Percentiles rank a stretch among this genome's conserved stretches.
These are phyloP conservation scores for Poeciliopsis turneri DNA, from an alignment of 2,797 vertebrate genomes.

Conservation along the genomic window DNA sequence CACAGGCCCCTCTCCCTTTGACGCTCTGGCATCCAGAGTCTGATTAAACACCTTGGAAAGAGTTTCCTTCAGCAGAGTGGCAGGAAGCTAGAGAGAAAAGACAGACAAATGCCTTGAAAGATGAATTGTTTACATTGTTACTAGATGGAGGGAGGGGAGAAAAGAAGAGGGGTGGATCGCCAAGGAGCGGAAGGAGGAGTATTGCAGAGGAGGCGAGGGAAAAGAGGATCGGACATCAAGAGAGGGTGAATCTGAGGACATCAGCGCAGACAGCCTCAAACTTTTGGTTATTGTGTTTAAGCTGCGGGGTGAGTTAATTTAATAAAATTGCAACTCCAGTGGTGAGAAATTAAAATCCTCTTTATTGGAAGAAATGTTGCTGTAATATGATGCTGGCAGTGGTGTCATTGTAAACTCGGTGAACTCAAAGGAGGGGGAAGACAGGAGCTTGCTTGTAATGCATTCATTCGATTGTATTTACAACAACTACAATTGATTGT, in stretches of 20 bases:
- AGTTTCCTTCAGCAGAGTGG: constrained; percentile 31
- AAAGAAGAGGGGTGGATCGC: constrained; percentile 48
- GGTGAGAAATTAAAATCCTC: constrained; percentile 25
- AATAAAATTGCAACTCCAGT: constrained; percentile 33
- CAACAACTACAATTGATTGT: constrained; percentile 38
- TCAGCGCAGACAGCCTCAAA: constrained; percentile 42
- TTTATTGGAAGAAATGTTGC: constrained; percentile 31
- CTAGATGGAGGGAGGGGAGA: constrained; percentile 67
- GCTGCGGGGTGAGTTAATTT: constrained; percentile 61
- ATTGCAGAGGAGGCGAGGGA: constrained; percentile 40
- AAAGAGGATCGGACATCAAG: constrained; percentile 58
- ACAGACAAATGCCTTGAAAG: constrained; percentile 46
- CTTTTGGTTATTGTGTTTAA: constrained; percentile 45
- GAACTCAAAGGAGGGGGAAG: constrained; percentile 60
- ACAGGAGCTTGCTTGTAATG: constrained; percentile 39
- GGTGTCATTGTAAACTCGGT: constrained; percentile 63
- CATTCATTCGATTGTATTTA: constrained; percentile 41
- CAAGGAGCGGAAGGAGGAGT: constrained; percentile 63
- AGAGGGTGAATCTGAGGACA: constrained; percentile 72
- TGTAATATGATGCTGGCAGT: constrained; percentile 53
- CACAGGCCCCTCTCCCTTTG: constrained; percentile 61
- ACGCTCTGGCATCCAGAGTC: constrained; percentile 42
- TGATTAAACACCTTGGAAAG: constrained; percentile 49
- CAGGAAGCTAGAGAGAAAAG: constrained; percentile 47
- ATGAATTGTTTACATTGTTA: constrained; percentile 72